Base-by-base conservation (phyloP, 2,888 invertebrate species). In the Habroteleia sp. region DNA sequence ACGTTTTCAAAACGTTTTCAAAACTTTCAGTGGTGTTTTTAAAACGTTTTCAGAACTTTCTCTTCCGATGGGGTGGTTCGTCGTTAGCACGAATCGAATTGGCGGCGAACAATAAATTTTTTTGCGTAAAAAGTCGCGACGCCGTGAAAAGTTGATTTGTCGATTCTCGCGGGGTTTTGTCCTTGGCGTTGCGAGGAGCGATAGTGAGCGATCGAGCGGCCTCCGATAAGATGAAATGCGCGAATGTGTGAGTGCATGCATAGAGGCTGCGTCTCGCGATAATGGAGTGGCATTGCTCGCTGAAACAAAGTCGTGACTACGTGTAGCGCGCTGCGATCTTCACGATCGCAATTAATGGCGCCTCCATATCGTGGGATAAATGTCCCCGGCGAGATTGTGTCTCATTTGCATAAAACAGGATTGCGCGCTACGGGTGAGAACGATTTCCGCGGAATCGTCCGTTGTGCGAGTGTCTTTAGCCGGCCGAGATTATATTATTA, bases 321-420 rank as follows among this genome's bases (percentile, higher is more conserved):
- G 63, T 63, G 63, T 50, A 41, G 68, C 44, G 68, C 44, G 60
- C 48, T 63, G 65, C 68, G 80, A 79, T 77, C 76, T 72, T 77
- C 74, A 76, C 81, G 80, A 80, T 81, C 72, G 82, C 80, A 83
- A 84, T 84, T 83, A 84, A 84, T 81, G 80, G 79, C 77, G 78
- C 63, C 77, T 77, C 76, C 78, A 81, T 79, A 81, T 83, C 83
- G 81, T 82, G 84, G 82, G 83, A 84, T 84, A 84, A 82, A 83
- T 83, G 83, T 83, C 83, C 80, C 79, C 79, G 52, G 41, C 58
- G 75, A 79, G 77, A 77, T 77, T 63, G 77, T 78, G 78, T 77
- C 78, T 79, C 79, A 83, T 82, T 83, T 81, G 81, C 82, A 83
- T 82, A 80, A 78, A 80, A 76, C 78, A 77, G 79, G 76, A 79